These are phyloP conservation scores for Aphidius gifuensis DNA, from an alignment of 1,140 invertebrate species.

Conservation along the genomic window DNA sequence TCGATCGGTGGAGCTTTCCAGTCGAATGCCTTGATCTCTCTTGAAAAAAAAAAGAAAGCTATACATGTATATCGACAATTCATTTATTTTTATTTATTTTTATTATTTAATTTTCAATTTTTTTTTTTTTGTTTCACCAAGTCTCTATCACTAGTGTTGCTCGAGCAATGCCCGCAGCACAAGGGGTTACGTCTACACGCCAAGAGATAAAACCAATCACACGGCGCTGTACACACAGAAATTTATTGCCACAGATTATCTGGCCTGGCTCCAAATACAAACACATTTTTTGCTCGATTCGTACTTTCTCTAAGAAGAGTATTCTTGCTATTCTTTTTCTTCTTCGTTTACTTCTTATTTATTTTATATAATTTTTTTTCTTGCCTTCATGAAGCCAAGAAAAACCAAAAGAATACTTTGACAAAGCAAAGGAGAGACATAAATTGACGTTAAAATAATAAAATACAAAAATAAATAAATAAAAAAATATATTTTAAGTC, in stretches of 20 bases:
- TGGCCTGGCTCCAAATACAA: conserved; percentile 49
- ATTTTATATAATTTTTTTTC: too few relatives aligned
- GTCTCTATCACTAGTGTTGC: background rate
- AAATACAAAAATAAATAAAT: conserved; percentile 17
- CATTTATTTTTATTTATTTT: conserved; percentile 1
- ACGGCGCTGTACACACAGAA: conserved; percentile 45
- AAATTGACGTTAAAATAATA: background rate
- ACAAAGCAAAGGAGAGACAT: too few relatives aligned
- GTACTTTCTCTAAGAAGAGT: background rate
- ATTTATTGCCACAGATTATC: conserved; percentile 52
- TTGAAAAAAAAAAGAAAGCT: too few relatives aligned
- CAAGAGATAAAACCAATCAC: conserved; percentile 49
- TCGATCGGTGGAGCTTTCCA: too few relatives aligned
- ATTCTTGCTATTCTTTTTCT: too few relatives aligned
- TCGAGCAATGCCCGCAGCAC: background rate
- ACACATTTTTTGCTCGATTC: conserved; percentile 41
- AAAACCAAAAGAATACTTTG: too few relatives aligned
- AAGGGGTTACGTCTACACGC: conserved; percentile 34
- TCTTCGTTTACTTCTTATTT: too few relatives aligned
- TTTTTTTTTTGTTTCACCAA: background rate
- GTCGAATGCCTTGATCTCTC: too few relatives aligned
- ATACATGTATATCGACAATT: background rate
- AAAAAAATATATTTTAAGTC: conserved; percentile 1
- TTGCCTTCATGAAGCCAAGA: too few relatives aligned
- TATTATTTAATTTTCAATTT: background rate